phyloP scores from a whole-genome alignment of 2,888 invertebrate species.

The Augiades crinisus region DNA sequence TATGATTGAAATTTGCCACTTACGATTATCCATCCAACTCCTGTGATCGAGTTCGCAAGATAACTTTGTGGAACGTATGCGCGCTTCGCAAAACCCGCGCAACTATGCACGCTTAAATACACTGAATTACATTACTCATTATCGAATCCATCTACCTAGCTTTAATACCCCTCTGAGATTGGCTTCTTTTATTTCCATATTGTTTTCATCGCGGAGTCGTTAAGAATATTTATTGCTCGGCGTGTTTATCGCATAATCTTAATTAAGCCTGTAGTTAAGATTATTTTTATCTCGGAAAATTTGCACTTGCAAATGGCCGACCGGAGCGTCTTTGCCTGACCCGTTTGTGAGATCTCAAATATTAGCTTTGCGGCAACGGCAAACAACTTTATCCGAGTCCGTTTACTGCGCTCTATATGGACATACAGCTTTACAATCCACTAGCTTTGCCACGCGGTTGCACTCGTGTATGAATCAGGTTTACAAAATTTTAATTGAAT shows the following conservation, averaged over 20 bases:
- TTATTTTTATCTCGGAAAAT: slow-evolving; percentile 77
- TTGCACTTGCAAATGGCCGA: slow-evolving; percentile 74
- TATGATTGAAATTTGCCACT: no score
- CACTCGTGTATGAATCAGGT: neutral
- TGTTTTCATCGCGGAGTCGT: slow-evolving; percentile 24
- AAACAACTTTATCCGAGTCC: slow-evolving; percentile 72
- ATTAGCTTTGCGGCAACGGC: slow-evolving; percentile 58
- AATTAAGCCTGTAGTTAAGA: slow-evolving; percentile 58
- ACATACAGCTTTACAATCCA: slow-evolving; percentile 26
- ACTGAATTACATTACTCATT: no score
- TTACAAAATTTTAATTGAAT: no score
- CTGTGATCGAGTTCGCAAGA: no score
- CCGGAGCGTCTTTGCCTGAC: slow-evolving; percentile 61
- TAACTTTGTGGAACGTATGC: no score
- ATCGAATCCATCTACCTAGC: no score
- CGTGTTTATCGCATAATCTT: slow-evolving; percentile 61
- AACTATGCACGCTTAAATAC: no score
- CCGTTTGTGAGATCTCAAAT: slow-evolving; percentile 71
- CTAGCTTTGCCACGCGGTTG: neutral
- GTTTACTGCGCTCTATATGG: slow-evolving; percentile 61
- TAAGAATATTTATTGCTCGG: slow-evolving; percentile 40
- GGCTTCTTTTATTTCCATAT: neutral
- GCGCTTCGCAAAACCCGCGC: no score
- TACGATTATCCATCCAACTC: no score
- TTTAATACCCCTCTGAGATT: neutral